These are phyloP conservation scores for Orchestes rusci DNA, from an alignment of 2,888 invertebrate species.

Conservation along the genomic window DNA sequence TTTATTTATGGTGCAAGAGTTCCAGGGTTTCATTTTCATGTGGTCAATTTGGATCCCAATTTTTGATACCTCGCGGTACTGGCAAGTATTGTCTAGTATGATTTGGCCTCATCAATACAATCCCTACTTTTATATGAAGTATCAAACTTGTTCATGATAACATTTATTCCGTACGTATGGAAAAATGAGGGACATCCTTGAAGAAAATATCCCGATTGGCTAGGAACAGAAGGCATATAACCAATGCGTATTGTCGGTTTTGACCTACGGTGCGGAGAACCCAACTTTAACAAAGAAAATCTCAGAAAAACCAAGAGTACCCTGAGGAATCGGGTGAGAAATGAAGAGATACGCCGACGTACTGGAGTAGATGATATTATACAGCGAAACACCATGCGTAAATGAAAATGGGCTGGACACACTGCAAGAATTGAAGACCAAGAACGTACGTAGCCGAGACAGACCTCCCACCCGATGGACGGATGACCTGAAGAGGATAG, in stretches of 20 bases:
- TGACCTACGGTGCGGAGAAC: neutral
- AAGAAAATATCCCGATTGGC: neutral
- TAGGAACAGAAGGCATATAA: neutral
- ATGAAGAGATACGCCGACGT: neutral
- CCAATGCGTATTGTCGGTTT: neutral
- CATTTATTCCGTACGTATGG: too few relatives aligned
- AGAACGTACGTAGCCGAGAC: too few relatives aligned
- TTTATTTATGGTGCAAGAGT: too few relatives aligned
- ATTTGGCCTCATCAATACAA: too few relatives aligned
- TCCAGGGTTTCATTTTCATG: too few relatives aligned
- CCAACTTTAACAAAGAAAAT: neutral
- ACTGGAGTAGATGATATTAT: neutral
- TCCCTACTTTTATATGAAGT: too few relatives aligned
- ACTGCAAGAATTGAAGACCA: conserved; percentile 1
- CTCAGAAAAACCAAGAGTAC: neutral
- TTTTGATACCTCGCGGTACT: too few relatives aligned
- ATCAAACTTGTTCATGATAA: too few relatives aligned
- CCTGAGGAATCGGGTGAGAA: neutral
- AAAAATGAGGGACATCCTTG: neutral
- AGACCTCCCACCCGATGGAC: too few relatives aligned
- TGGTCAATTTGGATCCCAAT: too few relatives aligned
- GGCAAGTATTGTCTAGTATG: too few relatives aligned
- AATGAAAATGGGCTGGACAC: neutral
- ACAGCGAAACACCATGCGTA: neutral
- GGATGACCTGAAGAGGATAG: too few relatives aligned